These are phyloP conservation scores for Orthochromis indermauri DNA, from an alignment of 2,113 vertebrate species.

Conservation along the genomic window DNA sequence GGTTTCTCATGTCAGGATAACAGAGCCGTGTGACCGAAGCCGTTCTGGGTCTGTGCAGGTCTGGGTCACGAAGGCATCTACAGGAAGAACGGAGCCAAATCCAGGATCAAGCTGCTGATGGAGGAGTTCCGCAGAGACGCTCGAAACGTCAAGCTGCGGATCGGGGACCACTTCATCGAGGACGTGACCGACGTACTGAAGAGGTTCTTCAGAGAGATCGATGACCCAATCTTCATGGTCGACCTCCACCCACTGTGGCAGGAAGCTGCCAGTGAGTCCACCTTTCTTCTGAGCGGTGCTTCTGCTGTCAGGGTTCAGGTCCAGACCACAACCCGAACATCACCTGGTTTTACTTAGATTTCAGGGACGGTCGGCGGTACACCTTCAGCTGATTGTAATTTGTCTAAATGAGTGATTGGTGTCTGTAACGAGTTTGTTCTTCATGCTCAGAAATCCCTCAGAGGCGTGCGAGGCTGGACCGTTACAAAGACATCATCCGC, in stretches of 20 bases:
- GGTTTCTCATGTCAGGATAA: not conserved
- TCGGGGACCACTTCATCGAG: constrained; percentile 93
- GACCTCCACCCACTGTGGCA: constrained; percentile 88
- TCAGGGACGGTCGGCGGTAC: not conserved
- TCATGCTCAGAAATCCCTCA: constrained; percentile 69
- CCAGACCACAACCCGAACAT: not conserved
- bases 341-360: not conserved
- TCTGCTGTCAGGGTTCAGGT: not conserved
- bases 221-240: constrained; percentile 88
- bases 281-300: not conserved
- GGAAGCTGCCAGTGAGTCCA: constrained; percentile 82
- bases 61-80: constrained; percentile 93
- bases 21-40: not conserved
- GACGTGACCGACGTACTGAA: constrained; percentile 95
- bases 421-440: not conserved
- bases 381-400: not conserved
- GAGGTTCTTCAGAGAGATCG: constrained; percentile 93
- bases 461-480: constrained; percentile 79
- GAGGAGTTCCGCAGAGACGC: constrained; percentile 93
- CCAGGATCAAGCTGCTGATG: constrained; percentile 90
- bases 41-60: constrained; percentile 59
- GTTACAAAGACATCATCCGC: constrained; percentile 89
- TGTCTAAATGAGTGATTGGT: not conserved
- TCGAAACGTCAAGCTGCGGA: constrained; percentile 89
- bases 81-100: constrained; percentile 91